These are phyloP conservation scores for Leucoptera coffeella DNA, from an alignment of 2,888 invertebrate species.

Conservation along the genomic window DNA sequence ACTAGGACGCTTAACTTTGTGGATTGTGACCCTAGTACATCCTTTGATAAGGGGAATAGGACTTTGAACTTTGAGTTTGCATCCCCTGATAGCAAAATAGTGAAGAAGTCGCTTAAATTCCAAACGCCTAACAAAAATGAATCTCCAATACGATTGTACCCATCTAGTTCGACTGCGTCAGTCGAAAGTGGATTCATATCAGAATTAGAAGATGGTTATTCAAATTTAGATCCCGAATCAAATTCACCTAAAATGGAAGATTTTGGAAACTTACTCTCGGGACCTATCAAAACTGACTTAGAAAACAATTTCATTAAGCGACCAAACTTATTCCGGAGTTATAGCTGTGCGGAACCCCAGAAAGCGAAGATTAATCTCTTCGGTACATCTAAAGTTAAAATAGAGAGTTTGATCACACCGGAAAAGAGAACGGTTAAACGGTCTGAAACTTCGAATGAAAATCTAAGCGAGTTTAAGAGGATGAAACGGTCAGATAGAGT, in stretches of 20 bases:
- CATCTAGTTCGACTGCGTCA: conserved; percentile 28
- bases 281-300: conserved; percentile 17
- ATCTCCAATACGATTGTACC: conserved; percentile 17
- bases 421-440: conserved; percentile 47
- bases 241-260: conserved; percentile 33
- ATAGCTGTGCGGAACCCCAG: conserved; percentile 21
- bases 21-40: too few relatives aligned
- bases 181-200: conserved; percentile 43
- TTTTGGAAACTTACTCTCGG: conserved; percentile 26
- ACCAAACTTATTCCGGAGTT: conserved; percentile 18
- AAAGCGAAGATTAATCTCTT: conserved; percentile 19
- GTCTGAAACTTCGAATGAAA: conserved; percentile 52
- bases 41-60: too few relatives aligned
- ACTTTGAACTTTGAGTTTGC: conserved; percentile 36
- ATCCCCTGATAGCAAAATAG: conserved; percentile 24
- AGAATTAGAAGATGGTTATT: conserved; percentile 32
- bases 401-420: too few relatives aligned
- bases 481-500: conserved; percentile 27
- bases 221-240: conserved; percentile 29
- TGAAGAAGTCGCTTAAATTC: conserved; percentile 35
- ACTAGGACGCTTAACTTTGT: conserved; percentile 38
- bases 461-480: too few relatives aligned
- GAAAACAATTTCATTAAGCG: conserved; percentile 16
- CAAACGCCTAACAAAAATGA: conserved; percentile 21
- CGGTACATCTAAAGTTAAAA: too few relatives aligned